These are phyloP conservation scores for Chrysochloris asiatica DNA, from an alignment of 2,113 vertebrate genomes.

Conservation along the genomic window DNA sequence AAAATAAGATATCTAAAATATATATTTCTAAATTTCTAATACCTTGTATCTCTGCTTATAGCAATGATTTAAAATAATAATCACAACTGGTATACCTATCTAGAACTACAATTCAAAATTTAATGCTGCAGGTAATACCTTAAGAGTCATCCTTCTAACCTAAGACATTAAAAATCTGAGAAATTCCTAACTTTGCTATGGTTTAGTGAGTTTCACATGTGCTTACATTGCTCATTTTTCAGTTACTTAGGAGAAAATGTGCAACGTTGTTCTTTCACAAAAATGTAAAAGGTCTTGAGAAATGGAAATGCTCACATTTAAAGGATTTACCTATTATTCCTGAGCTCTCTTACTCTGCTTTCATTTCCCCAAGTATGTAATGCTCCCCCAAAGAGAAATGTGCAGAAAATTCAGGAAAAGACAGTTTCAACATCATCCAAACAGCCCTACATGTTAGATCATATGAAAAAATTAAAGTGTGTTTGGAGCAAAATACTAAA, in stretches of 20 bases:
- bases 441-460: neutral
- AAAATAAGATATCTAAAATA: constrained; percentile 66
- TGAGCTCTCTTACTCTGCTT: constrained; percentile 26
- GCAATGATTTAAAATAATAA: constrained; percentile 42
- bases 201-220: neutral
- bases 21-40: constrained; percentile 48
- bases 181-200: constrained; percentile 38
- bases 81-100: neutral
- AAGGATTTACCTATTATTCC: constrained; percentile 63
- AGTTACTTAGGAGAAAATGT: constrained; percentile 26
- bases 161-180: constrained; percentile 20
- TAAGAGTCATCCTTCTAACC: constrained; percentile 13
- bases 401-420: neutral
- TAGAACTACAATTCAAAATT: constrained; percentile 51
- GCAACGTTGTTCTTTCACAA: constrained; percentile 33
- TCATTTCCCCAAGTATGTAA: neutral
- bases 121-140: constrained; percentile 5
- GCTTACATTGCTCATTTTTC: constrained; percentile 34
- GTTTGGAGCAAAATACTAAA: neutral
- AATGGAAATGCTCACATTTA: constrained; percentile 34
- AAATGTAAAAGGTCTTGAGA: constrained; percentile 35
- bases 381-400: neutral
- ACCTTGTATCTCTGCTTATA: constrained; percentile 59
- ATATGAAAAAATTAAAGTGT: neutral
- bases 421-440: neutral